These are phyloP conservation scores for Omphaloscelis lunosa DNA, from an alignment of 2,888 invertebrate species.

Conservation along the genomic window DNA sequence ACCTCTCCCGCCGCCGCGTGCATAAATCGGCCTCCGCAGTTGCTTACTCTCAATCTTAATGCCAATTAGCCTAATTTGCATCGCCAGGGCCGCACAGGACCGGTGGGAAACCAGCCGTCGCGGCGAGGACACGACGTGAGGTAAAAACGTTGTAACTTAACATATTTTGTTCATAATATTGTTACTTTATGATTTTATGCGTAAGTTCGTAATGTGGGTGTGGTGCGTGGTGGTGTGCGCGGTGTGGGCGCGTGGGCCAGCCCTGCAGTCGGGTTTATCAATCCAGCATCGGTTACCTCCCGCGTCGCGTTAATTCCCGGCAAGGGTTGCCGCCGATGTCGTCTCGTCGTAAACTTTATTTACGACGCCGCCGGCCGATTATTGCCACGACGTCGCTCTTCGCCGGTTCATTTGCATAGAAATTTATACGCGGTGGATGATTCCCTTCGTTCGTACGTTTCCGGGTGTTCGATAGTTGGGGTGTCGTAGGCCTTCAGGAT, in stretches of 20 bases:
- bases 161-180: conserved; percentile 55
- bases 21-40: conserved; percentile 65
- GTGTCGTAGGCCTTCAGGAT: conserved; percentile 60
- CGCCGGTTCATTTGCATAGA: conserved; percentile 86
- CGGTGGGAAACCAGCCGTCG: conserved; percentile 49
- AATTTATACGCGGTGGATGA: conserved; percentile 83
- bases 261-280: conserved; percentile 69
- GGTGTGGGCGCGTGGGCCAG: conserved; percentile 56
- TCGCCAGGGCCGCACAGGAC: conserved; percentile 57
- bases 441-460: conserved; percentile 74
- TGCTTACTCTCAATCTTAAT: conserved; percentile 70
- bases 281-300: conserved; percentile 75
- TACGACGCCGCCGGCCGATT: conserved; percentile 83
- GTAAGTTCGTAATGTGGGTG: conserved; percentile 52
- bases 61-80: conserved; percentile 75
- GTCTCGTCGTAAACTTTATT: conserved; percentile 86
- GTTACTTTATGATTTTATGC: conserved; percentile 55
- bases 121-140: conserved; percentile 34
- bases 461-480: conserved; percentile 69
- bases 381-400: conserved; percentile 82
- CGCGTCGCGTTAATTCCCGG: conserved; percentile 83
- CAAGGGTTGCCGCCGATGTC: conserved; percentile 78
- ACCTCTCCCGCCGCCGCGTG: conserved; percentile 55
- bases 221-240: conserved; percentile 25
- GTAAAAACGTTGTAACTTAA: conserved; percentile 46